Evolutionary conservation across 2,797 vertebrate genomes (phyloP).

Genomic region (Chloroceryle inda): DNA sequence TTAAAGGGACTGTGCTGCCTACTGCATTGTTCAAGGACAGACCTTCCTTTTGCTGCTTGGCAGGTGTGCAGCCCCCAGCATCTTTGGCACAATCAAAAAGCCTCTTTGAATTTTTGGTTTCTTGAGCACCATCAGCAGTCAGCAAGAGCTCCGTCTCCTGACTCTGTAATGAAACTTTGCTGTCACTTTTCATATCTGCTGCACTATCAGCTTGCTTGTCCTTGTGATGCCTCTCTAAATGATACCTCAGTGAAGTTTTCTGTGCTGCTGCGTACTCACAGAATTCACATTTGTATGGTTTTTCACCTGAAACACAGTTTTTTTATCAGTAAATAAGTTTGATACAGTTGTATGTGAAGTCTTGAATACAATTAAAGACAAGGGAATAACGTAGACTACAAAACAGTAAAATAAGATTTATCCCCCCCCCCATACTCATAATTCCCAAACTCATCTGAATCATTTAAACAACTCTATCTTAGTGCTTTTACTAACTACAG

Average conservation of each 20-base stretch:
- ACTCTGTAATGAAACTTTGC: slow-evolving; percentile 71
- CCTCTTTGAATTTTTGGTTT: slow-evolving; percentile 79
- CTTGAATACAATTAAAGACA: neutral
- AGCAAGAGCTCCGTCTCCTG: slow-evolving; percentile 68
- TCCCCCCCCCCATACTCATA: neutral
- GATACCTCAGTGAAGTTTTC: slow-evolving; percentile 96
- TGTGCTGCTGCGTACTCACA: slow-evolving; percentile 97
- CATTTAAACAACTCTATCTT: neutral
- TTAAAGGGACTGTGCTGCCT: slow-evolving; percentile 42
- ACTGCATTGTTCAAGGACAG: slow-evolving; percentile 71
- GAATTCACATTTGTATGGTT: slow-evolving; percentile 96
- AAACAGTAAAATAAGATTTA: neutral
- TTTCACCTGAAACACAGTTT: slow-evolving; percentile 89
- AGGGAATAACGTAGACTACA: fast-evolving
- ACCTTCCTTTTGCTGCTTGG: slow-evolving; percentile 80
- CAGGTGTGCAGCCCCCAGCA: slow-evolving; percentile 66
- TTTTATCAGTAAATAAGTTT: neutral
- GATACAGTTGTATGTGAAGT: neutral
- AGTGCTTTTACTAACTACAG: slow-evolving; percentile 20
- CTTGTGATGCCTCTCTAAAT: slow-evolving; percentile 95
- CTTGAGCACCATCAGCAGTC: slow-evolving; percentile 66
- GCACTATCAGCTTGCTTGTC: slow-evolving; percentile 82
- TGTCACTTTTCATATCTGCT: slow-evolving; percentile 78
- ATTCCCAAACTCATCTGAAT: neutral
- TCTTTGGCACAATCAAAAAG: slow-evolving; percentile 80